These are phyloP conservation scores for Parauchenoglanis ngamensis DNA, from an alignment of 2,797 vertebrate genomes.

Conservation along the genomic window DNA sequence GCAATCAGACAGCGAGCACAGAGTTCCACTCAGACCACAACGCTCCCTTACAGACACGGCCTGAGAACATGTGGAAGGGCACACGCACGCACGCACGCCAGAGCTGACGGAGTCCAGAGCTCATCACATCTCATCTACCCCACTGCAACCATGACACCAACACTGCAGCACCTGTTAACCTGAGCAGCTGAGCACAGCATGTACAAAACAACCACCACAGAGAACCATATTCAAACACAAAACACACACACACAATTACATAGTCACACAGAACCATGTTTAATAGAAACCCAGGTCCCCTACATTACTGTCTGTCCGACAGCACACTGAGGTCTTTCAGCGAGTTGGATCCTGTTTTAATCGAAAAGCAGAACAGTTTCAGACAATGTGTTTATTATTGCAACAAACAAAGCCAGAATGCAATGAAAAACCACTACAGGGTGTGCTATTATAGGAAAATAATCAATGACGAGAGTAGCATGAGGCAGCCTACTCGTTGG, in stretches of 20 bases:
- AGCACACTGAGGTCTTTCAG: background rate
- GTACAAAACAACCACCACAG: background rate
- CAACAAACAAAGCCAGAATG: background rate
- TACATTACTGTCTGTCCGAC: background rate
- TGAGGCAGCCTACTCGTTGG: too few relatives aligned
- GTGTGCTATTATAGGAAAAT: background rate
- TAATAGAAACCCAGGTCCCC: background rate
- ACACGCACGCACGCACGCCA: background rate
- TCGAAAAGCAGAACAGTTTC: background rate
- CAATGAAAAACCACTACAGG: background rate
- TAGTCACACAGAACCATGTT: background rate
- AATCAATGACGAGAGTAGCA: background rate
- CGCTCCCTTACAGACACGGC: background rate
- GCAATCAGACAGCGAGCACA: constrained; percentile 54
- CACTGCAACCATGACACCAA: constrained; percentile 41
- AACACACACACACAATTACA: background rate
- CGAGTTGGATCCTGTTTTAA: background rate
- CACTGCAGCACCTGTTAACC: constrained; percentile 48
- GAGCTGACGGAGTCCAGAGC: background rate
- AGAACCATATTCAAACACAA: background rate
- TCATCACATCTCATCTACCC: constrained; percentile 21
- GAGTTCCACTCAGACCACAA: background rate
- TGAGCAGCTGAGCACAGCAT: constrained; percentile 36
- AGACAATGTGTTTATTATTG: background rate
- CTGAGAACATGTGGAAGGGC: background rate